phyloP scores from a whole-genome alignment of 2,888 invertebrate species.

The Hoplodrina ambigua region DNA sequence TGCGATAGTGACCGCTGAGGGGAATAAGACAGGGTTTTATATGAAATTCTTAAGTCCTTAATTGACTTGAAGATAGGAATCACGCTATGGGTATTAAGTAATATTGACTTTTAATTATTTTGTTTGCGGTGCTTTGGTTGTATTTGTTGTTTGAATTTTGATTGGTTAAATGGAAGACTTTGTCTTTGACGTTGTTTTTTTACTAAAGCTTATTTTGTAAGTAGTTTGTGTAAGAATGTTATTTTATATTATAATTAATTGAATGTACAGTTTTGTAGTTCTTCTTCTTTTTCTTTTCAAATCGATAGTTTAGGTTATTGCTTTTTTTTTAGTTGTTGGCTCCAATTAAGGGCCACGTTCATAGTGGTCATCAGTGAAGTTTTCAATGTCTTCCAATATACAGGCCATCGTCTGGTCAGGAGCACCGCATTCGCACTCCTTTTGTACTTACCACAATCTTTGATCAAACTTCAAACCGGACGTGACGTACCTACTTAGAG shows the following conservation, averaged over 20 bases:
- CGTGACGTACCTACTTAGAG: background rate
- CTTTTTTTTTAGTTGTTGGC: too few species aligned
- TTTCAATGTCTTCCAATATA: too few species aligned
- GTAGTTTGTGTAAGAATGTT: background rate
- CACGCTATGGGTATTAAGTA: conserved; percentile 78
- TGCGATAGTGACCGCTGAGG: conserved; percentile 81
- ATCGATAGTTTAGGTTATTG: too few species aligned
- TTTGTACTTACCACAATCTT: too few species aligned
- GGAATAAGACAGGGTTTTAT: conserved; percentile 89
- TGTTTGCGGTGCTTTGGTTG: conserved; percentile 66
- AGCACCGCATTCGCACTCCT: too few species aligned
- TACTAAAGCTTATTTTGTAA: background rate
- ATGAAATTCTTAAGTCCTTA: conserved; percentile 86
- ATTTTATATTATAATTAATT: too few species aligned
- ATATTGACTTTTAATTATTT: conserved; percentile 86
- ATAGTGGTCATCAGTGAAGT: too few species aligned
- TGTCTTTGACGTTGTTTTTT: conserved; percentile 11
- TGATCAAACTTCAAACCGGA: background rate
- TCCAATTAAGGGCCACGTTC: too few species aligned
- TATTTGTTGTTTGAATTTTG: conserved; percentile 64
- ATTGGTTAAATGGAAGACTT: background rate
- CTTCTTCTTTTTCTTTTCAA: too few species aligned
- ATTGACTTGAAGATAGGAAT: conserved; percentile 86
- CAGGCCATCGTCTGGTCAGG: too few species aligned
- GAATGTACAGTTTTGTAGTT: too few species aligned